Evolutionary conservation across 2,797 vertebrate species (phyloP), one percentile per base, ranked within the genome.

Genomic region (Acipenser ruthenus): DNA sequence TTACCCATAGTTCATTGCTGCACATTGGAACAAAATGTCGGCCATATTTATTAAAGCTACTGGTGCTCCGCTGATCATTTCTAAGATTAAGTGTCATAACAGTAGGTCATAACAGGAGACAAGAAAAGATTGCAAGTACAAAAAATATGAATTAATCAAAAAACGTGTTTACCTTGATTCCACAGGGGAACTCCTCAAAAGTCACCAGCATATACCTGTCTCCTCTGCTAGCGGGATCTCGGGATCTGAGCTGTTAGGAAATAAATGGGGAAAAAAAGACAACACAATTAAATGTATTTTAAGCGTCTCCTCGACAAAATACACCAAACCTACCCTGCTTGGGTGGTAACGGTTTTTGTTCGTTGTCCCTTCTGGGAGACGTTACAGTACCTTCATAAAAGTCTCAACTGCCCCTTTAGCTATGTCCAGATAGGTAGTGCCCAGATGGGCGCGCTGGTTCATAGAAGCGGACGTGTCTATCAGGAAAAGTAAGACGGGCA

Each of bases 381-480:
- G 68, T 87, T 86, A 84, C 90, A 88, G 85, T 95, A 95, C 93
- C 93, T 95, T 95, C 91, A 95, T 93, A 86, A 95, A 95, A 88
- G 92, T 95, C 92, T 95, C 93, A 86, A 95, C 93, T 84, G 93
- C 93, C 89, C 93, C 93, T 88, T 95, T 95, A 81, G 93, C 93
- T 89, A 94, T 89, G 89, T 95, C 93, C 93, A 95, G 90, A 90
- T 92, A 95, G 89, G 91, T 93, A 87, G 93, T 94, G 90, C 93
- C 93, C 92, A 95, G 89, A 89, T 94, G 87, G 88, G 87, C 93
- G 91, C 93, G 93, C 93, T 95, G 93, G 92, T 94, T 95, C 93
- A 95, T 95, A 81, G 93, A 95, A 77, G 93, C 91, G 88, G 93
- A 95, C 88, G 93, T 95, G 89, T 95, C 93, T 93, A 95, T 92